Base-by-base conservation (phyloP, 2,797 vertebrate genomes). In the Anniella stebbinsi region DNA sequence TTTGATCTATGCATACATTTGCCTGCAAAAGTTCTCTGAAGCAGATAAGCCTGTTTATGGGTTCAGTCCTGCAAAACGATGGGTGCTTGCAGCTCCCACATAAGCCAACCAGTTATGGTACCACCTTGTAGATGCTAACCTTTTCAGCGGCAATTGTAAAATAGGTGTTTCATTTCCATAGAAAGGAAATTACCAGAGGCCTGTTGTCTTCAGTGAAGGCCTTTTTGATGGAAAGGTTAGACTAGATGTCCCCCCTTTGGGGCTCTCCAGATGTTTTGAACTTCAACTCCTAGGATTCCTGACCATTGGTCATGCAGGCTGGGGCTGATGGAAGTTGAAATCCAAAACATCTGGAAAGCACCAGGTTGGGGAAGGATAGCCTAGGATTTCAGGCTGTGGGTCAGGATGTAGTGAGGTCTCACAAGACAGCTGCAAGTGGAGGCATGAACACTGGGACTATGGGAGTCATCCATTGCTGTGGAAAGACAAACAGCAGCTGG, bases 41-140 rank as follows among this genome's bases (percentile, higher is more conserved):
- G 92, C 86, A 80, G 87, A 82, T 7, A 88, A 94, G 92, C 30
- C 80, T 84, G 91, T 82, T 88, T 93, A 88, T 84, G 7, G 25
- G 73, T 84, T 89, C 0, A 0, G 66, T 89, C 66, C 77, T 90
- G 85, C 45, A 84, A 89, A 33, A 6, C 73, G 0, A 84, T 84
- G 12, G 2, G 57, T 1, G 28, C 11, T 66, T 21, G 70, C 84
- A 88, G 38, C 63, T 89, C 23, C 57, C 63, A 57, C 18, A 30
- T 81, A 76, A 89, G 48, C 8, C 18, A 12, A 86, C 77, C 70
- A 28, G 15, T 76, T 76, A 82, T 13, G 36, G 48, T 67, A 36
- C 70, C 23, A 75, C 78, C 70, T 87, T 54, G n/a, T 70, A 83
- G 45, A 82, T 90, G 80, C 28, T 85, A 81, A 75, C 41, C 83